Evolutionary conservation across 2,888 invertebrate species (phyloP).

Genomic region (Seira sanloemensis): DNA sequence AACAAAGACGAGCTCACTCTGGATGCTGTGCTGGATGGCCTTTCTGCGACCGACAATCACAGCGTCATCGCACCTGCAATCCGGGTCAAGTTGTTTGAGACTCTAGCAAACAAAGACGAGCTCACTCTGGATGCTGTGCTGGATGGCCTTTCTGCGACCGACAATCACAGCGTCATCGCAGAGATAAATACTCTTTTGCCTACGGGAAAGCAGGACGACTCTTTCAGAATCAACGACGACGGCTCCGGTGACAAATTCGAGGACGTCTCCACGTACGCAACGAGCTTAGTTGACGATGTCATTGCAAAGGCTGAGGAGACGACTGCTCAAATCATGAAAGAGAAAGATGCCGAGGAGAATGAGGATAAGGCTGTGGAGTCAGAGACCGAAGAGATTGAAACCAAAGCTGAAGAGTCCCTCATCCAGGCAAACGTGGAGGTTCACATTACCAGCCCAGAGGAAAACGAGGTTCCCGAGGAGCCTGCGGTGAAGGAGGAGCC

Average conservation of each 20-base stretch:
- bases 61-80: too few relatives aligned
- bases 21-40: slow-evolving; percentile 26
- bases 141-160: slow-evolving; percentile 34
- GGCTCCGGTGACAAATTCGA: slow-evolving; percentile 32
- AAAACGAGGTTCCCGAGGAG: background rate
- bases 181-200: too few relatives aligned
- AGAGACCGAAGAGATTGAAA: background rate
- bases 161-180: slow-evolving; percentile 41
- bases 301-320: slow-evolving; percentile 48
- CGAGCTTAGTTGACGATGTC: slow-evolving; percentile 42
- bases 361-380: background rate
- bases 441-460: background rate
- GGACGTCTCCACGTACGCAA: slow-evolving; percentile 28
- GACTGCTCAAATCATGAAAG: too few relatives aligned
- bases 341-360: background rate
- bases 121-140: slow-evolving; percentile 22
- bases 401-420: too few relatives aligned
- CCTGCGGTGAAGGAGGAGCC: background rate
- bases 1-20: slow-evolving; percentile 25
- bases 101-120: slow-evolving; percentile 24
- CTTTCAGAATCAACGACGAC: too few relatives aligned
- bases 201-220: too few relatives aligned
- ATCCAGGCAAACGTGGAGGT: too few relatives aligned
- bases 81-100: slow-evolving; percentile 15
- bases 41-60: slow-evolving; percentile 36